Base-by-base conservation (phyloP, 2,888 invertebrate genomes). In the Trissonchulus latispiculum region DNA sequence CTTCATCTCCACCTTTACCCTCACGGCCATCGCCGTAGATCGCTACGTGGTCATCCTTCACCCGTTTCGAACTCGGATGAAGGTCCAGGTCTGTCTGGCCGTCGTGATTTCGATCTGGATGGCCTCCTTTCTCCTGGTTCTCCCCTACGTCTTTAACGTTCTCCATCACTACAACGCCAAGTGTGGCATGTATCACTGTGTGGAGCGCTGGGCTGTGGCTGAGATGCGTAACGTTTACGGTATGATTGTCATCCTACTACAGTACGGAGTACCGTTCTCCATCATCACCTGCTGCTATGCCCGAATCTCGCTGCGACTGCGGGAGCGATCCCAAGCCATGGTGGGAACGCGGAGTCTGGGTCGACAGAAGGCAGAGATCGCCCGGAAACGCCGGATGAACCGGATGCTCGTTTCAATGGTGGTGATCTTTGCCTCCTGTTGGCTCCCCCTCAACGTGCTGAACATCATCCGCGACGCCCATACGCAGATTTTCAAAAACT, bases 321-420 rank as follows among this genome's bases (percentile, higher is more conserved):
- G n/a, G 35, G 3, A 61, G 3, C 18, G 76, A 29, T 23, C 23
- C 35, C 32, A 8, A 8, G 31, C n/a, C 3, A 28, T 73, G 8
- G 2, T 33, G 2, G 28, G 28, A 2, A 29, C n/a, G 23, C 37
- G n/a, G 61, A 3, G 2, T 23, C 37, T 31, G 23, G 18, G 35
- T 1, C 68, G 69, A 79, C 94, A 94, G 82, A 93, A 93, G 81
- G 88, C 90, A 29, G 95, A 95, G 81, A 88, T 93, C 70, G 90
- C 91, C 79, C 87, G 95, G 73, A 95, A 95, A 81, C 88, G 90
- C 72, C 87, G 93, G 61, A 95, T 96, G 3, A 95, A 97, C 84
- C 89, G 93, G 77, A 99, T 97, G 97, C 86, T 99, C 75, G 94
- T 97, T 75, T 91, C 93, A 0, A 99, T 99, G 97, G 97, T 88